These are phyloP conservation scores for Hoplias malabaricus DNA, from an alignment of 2,113 vertebrate genomes.

Conservation along the genomic window DNA sequence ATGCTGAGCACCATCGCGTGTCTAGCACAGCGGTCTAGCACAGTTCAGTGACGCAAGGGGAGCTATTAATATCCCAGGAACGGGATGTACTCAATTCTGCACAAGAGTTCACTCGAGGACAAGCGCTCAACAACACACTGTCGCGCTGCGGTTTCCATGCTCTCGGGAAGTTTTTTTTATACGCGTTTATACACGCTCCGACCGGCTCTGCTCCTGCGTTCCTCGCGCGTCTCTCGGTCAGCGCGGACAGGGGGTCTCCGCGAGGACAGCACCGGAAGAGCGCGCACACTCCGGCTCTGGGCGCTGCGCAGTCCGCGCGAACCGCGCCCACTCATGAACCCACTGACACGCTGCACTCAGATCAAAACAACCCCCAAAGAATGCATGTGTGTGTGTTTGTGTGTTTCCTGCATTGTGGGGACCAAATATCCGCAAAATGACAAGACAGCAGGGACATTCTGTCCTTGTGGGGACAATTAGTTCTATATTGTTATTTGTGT, in stretches of 20 bases:
- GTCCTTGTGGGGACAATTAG: not conserved
- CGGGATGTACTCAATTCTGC: constrained; percentile 72
- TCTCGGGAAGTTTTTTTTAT: not conserved
- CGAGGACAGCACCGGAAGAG: not conserved
- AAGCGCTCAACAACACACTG: constrained; percentile 49
- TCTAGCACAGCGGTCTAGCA: constrained; percentile 64
- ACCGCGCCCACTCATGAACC: constrained; percentile 74
- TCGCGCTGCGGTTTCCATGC: not conserved
- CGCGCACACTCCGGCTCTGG: not conserved
- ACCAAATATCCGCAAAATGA: not conserved
- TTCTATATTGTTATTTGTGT: too few relatives aligned
- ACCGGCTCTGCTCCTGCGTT: not conserved
- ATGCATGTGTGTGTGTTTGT: constrained; percentile 9
- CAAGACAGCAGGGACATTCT: not conserved
- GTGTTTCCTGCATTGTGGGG: not conserved
- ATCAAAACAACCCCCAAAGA: constrained; percentile 59
- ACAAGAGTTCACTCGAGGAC: constrained; percentile 73
- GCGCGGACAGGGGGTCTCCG: not conserved
- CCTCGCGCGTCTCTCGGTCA: not conserved
- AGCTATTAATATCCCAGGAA: constrained; percentile 80
- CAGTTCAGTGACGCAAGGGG: constrained; percentile 75
- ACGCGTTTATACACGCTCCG: not conserved
- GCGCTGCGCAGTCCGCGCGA: constrained; percentile 41
- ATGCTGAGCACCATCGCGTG: constrained; percentile 67
- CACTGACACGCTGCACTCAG: constrained; percentile 65